phyloP scores from a whole-genome alignment of 2,888 invertebrate species.

The Nyleta sp. region DNA sequence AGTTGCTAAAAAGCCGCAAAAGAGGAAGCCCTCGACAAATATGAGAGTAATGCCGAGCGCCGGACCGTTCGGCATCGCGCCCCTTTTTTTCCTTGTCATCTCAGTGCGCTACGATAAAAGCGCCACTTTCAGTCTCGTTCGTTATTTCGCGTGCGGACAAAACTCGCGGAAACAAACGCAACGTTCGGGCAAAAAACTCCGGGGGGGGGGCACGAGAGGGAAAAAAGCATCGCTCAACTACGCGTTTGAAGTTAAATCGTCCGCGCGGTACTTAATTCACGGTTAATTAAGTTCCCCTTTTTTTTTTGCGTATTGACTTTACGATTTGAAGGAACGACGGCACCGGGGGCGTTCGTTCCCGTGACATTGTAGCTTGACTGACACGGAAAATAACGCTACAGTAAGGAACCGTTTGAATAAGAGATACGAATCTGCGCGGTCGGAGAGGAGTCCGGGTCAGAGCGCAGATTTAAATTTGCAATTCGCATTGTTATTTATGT shows the following conservation, averaged over 20 bases:
- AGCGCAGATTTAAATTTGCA: slow-evolving; percentile 46
- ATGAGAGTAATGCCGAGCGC: slow-evolving; percentile 76
- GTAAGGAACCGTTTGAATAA: slow-evolving; percentile 47
- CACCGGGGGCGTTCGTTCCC: too few species aligned
- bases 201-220: too few species aligned
- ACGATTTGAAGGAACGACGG: slow-evolving; percentile 22
- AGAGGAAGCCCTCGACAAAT: slow-evolving; percentile 79
- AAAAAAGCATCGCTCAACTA: neutral
- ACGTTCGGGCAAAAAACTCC: too few species aligned
- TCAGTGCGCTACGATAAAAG: neutral
- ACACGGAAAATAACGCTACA: slow-evolving; percentile 33
- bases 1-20: slow-evolving; percentile 80
- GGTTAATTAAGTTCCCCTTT: slow-evolving; percentile 36
- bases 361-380: slow-evolving; percentile 26
- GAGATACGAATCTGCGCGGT: slow-evolving; percentile 48
- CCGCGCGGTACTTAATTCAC: slow-evolving; percentile 9
- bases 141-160: neutral
- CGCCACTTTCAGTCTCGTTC: slow-evolving; percentile 11
- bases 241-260: slow-evolving; percentile 12
- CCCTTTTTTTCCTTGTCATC: slow-evolving; percentile 19
- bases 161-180: too few species aligned
- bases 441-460: slow-evolving; percentile 40
- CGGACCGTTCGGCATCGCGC: slow-evolving; percentile 66
- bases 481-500: slow-evolving; percentile 52
- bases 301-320: slow-evolving; percentile 22